These are phyloP conservation scores for Acyrthosiphon pisum DNA, from an alignment of 1,140 invertebrate genomes.

Conservation along the genomic window DNA sequence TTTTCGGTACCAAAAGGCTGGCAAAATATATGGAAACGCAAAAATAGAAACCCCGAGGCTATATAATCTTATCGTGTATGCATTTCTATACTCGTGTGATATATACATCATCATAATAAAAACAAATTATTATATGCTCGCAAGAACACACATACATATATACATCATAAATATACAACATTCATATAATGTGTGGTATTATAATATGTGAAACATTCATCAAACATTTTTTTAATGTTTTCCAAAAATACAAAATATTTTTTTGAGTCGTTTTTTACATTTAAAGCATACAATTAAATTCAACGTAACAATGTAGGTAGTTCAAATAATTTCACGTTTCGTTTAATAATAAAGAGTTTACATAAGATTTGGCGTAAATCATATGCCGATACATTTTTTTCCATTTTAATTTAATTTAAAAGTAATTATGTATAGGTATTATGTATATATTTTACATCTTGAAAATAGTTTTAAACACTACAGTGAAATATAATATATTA, in stretches of 20 bases:
- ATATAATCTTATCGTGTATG: conserved; percentile 7
- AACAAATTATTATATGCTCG: conserved; percentile 17
- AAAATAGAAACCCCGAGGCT: background rate
- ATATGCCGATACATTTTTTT: background rate
- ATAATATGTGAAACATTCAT: background rate
- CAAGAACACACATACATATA: background rate
- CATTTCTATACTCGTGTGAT: background rate
- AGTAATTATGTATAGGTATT: background rate
- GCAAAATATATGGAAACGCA: background rate
- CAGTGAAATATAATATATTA: background rate
- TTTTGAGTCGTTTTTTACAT: background rate
- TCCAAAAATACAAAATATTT: background rate
- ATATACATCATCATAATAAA: conserved; percentile 1
- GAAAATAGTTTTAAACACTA: background rate
- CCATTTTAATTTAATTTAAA: background rate
- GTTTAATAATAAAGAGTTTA: background rate
- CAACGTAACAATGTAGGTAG: background rate
- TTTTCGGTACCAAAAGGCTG: background rate
- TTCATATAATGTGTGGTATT: background rate
- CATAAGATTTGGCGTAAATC: background rate
- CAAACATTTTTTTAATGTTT: background rate
- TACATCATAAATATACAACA: background rate
- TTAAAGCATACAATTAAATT: background rate
- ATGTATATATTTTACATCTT: background rate
- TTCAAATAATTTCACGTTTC: background rate